These are phyloP conservation scores for Buteo buteo DNA, from an alignment of 2,113 vertebrate genomes.

Conservation along the genomic window DNA sequence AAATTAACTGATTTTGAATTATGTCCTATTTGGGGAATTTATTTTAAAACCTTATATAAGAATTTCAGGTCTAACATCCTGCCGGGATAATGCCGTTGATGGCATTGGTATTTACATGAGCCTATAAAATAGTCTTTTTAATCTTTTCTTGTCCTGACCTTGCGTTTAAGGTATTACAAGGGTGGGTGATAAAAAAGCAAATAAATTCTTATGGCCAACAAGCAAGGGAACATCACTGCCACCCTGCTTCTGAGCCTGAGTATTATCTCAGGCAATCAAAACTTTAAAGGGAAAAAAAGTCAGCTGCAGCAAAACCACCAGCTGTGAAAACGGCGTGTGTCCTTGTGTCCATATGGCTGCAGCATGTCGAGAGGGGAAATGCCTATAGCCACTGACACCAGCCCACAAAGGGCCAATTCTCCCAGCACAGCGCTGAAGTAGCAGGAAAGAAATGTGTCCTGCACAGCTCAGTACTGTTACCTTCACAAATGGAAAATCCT, in stretches of 20 bases:
- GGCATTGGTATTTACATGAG: not conserved
- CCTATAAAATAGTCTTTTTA: not conserved
- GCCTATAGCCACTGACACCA: not conserved
- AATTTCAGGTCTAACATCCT: not conserved
- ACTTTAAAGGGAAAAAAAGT: conserved; percentile 14
- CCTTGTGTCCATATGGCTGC: not conserved
- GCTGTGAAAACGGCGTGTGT: not conserved
- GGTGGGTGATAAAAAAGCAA: conserved; percentile 36
- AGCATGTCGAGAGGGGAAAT: not conserved
- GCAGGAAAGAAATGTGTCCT: not conserved
- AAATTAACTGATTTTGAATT: not conserved
- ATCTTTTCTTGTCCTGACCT: conserved; percentile 10
- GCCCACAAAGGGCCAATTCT: not conserved
- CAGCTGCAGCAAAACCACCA: not conserved
- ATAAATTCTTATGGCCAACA: conserved; percentile 4
- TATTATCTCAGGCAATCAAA: not conserved
- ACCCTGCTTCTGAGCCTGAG: not conserved
- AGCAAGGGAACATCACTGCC: not conserved
- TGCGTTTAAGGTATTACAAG: not conserved
- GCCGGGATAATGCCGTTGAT: not conserved
- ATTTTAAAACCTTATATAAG: not conserved
- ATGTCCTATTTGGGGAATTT: not conserved
- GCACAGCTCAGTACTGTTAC: not conserved
- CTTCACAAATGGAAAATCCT: not conserved
- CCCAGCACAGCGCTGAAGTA: not conserved